These are phyloP conservation scores for Xenentodon cancila DNA, from an alignment of 2,797 vertebrate species.

Conservation along the genomic window DNA sequence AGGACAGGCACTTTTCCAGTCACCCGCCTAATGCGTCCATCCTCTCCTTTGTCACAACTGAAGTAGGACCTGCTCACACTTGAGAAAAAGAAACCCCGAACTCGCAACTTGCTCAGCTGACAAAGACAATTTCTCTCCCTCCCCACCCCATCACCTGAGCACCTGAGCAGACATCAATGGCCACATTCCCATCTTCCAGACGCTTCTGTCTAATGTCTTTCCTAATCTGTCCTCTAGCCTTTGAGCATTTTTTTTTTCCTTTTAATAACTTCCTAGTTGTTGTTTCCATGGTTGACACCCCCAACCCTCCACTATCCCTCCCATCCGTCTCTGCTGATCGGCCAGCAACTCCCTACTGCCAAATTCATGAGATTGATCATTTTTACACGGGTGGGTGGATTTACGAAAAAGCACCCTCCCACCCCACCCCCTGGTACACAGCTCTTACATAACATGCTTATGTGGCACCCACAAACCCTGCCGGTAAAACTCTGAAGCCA, in stretches of 20 bases:
- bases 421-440: conserved; percentile 7
- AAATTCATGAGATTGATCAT: conserved; percentile 75
- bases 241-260: not conserved
- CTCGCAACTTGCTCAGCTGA: conserved; percentile 63
- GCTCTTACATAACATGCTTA: conserved; percentile 29
- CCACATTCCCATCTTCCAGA: conserved; percentile 15
- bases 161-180: conserved; percentile 41
- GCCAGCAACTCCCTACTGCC: conserved; percentile 65
- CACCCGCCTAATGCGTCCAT: not conserved
- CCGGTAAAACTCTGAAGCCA: conserved; percentile 63
- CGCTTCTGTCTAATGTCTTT: conserved; percentile 32
- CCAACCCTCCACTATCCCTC: not conserved
- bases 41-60: conserved; percentile 66
- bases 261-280: conserved; percentile 31
- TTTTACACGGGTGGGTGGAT: conserved; percentile 65
- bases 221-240: conserved; percentile 42
- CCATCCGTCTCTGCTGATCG: conserved; percentile 54
- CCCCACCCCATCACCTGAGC: not conserved
- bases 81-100: conserved; percentile 70
- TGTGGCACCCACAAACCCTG: conserved; percentile 56
- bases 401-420: conserved; percentile 42
- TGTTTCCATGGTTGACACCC: conserved; percentile 9
- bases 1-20: conserved; percentile 65
- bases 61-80: conserved; percentile 70
- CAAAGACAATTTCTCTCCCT: conserved; percentile 52